These are phyloP conservation scores for Drosophila leonis DNA, from an alignment of 2,888 invertebrate species.

Conservation along the genomic window DNA sequence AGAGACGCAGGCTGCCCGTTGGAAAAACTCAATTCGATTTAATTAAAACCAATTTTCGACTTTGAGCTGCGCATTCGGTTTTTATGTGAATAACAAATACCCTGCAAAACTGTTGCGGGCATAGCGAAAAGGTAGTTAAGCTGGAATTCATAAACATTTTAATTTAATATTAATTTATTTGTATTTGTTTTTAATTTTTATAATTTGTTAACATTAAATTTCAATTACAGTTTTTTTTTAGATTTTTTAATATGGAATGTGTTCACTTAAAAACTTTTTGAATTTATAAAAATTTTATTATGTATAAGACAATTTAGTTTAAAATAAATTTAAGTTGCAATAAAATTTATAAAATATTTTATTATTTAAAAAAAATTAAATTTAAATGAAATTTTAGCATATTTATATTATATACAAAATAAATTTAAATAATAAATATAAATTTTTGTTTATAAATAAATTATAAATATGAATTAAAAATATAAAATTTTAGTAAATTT, in stretches of 20 bases:
- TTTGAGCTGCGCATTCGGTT: constrained; percentile 44
- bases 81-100: constrained; percentile 34
- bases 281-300: no score
- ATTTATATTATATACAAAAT: no score
- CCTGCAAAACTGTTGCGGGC: not conserved
- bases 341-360: no score
- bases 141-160: not conserved
- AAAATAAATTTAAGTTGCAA: no score
- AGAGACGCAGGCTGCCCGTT: constrained; percentile 28
- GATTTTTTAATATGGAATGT: not conserved
- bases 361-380: no score
- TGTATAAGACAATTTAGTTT: no score
- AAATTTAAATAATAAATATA: no score
- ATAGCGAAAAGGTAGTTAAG: not conserved
- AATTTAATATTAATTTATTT: not conserved
- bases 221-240: not conserved
- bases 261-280: no score
- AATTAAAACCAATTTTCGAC: constrained; percentile 81
- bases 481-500: no score
- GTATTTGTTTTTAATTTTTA: not conserved
- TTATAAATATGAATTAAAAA: no score
- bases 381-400: no score
- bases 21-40: constrained; percentile 78
- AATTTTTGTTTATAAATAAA: no score
- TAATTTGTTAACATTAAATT: not conserved